phyloP scores from a whole-genome alignment of 1,140 invertebrate genomes.

The Zaprionus africanus region DNA sequence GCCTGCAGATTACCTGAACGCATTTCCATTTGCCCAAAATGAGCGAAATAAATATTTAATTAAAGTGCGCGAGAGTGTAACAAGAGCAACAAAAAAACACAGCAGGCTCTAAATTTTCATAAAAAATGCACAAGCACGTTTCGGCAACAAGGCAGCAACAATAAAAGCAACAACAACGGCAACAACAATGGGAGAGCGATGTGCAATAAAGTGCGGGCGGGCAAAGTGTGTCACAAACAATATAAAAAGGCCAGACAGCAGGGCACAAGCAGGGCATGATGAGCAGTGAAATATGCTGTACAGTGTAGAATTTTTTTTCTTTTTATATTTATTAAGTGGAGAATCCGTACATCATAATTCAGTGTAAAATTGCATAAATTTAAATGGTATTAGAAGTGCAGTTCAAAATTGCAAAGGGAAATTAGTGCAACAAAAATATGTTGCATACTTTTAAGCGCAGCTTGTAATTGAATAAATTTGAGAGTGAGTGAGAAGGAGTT shows the following conservation, averaged over 20 bases:
- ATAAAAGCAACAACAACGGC: slow-evolving; percentile 7
- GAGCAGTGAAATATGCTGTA: not conserved
- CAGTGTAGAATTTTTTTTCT: not conserved
- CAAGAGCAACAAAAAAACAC: slow-evolving; percentile 37
- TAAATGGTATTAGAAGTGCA: not conserved
- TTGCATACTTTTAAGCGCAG: not conserved
- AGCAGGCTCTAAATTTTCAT: slow-evolving; percentile 76
- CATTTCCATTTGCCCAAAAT: slow-evolving; percentile 68
- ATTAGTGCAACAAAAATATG: not conserved
- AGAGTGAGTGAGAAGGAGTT: not conserved
- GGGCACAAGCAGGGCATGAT: not conserved
- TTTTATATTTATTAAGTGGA: too few relatives aligned
- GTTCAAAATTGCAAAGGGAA: not conserved
- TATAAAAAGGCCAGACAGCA: slow-evolving; percentile 38
- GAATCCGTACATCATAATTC: too few relatives aligned
- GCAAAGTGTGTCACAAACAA: slow-evolving; percentile 63
- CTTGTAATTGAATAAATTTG: not conserved
- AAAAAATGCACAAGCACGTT: slow-evolving; percentile 77
- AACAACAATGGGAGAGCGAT: slow-evolving; percentile 28
- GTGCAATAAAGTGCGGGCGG: slow-evolving; percentile 70
- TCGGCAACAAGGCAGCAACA: slow-evolving; percentile 21
- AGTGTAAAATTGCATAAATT: not conserved
- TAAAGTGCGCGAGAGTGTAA: slow-evolving; percentile 61
- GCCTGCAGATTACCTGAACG: slow-evolving; percentile 26
- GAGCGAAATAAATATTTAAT: slow-evolving; percentile 82